Base-by-base conservation (phyloP, 2,797 vertebrate species). In the Sitta carolinensis region DNA sequence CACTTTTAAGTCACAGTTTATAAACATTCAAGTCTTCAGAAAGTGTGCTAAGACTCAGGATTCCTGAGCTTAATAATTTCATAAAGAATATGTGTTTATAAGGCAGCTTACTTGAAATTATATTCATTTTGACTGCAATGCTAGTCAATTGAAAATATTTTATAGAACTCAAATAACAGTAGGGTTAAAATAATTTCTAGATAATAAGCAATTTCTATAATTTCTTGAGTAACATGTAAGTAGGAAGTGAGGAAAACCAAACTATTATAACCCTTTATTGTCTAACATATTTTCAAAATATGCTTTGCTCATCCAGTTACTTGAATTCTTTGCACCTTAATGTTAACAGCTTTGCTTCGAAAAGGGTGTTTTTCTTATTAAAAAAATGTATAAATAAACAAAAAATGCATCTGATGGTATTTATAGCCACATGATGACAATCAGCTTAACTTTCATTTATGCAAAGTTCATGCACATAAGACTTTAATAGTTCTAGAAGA, bases 381-480 rank as follows among this genome's bases (percentile, higher is more conserved):
- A 50, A 69, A 69, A 70, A 14, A 64, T 38, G 70, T 26, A 73
- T 22, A 84, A 72, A 81, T 59, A 45, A 50, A 62, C 3, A 8
- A 61, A 54, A 58, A 87, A 85, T 64, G 2, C 27, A 61, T 90
- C 70, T 91, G 47, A 48, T 74, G 54, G 7, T 66, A 87, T 84
- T 92, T 93, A 79, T 64, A 93, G 55, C 50, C 68, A 58, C 74
- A 68, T 90, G 59, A 76, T 83, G 57, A 78, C 55, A 95, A 92
- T 87, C 70, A 88, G 72, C 55, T 95, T 89, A 87, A 64, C 68
- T 93, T 95, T 89, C 45, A 84, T 92, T 85, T 93, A 90, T 95
- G 63, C 66, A 66, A 84, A 91, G 21, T 87, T 88, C 89, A 84
- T 81, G 72, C 64, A 79, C 34, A 14, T 62, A 95, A 73, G 81